Evolutionary conservation across 2,888 invertebrate species (phyloP).

Genomic region (Dastarcus helophoroides): DNA sequence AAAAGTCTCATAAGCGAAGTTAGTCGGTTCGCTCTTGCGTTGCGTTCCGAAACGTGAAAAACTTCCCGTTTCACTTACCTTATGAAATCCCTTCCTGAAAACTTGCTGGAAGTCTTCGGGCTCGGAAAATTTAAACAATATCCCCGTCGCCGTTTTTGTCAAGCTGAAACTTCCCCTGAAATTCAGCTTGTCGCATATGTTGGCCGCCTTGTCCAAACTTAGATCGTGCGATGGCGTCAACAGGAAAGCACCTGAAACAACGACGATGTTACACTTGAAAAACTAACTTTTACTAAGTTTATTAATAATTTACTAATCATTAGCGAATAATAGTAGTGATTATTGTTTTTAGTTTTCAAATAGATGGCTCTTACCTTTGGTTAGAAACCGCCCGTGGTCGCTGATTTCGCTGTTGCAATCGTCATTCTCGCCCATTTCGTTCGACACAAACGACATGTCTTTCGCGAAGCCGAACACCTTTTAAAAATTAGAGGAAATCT

Average conservation of each 20-base stretch:
- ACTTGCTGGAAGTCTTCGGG: slow-evolving; percentile 79
- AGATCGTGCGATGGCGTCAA: slow-evolving; percentile 78
- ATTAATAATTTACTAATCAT: too few species aligned
- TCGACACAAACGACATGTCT: slow-evolving; percentile 26
- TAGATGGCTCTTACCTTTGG: slow-evolving; percentile 47
- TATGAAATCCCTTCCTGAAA: slow-evolving; percentile 75
- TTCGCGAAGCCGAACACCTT: slow-evolving; percentile 6
- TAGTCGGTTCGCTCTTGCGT: not conserved
- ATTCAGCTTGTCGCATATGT: slow-evolving; percentile 81
- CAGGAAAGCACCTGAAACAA: slow-evolving; percentile 62
- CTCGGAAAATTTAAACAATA: slow-evolving; percentile 78
- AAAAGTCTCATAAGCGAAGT: not conserved
- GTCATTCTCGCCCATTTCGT: slow-evolving; percentile 52
- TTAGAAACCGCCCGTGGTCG: slow-evolving; percentile 57
- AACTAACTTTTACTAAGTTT: too few species aligned
- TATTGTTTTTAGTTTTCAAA: slow-evolving; percentile 4
- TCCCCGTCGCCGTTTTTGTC: slow-evolving; percentile 80
- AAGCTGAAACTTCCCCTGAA: slow-evolving; percentile 77
- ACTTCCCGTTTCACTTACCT: slow-evolving; percentile 21
- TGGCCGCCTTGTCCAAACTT: slow-evolving; percentile 74
- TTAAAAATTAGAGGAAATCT: slow-evolving; percentile 1
- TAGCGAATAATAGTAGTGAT: too few species aligned
- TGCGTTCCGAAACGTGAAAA: not conserved
- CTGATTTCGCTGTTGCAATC: slow-evolving; percentile 68
- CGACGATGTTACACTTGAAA: too few species aligned